These are phyloP conservation scores for Cyprinus carpio DNA, from an alignment of 2,113 vertebrate species.

Conservation along the genomic window DNA sequence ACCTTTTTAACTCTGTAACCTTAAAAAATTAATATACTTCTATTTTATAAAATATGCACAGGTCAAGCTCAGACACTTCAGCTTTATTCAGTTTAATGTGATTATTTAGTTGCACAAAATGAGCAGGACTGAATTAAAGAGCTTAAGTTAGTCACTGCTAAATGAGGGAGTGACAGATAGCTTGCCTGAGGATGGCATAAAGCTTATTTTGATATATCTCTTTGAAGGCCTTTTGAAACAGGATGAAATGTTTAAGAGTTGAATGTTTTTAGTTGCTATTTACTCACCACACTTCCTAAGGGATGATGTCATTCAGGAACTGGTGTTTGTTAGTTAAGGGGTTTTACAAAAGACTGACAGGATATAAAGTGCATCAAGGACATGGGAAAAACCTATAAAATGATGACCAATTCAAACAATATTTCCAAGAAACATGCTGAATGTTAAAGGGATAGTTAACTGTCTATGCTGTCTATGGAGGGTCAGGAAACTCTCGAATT, in stretches of 20 bases:
- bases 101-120: background rate
- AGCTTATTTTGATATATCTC: background rate
- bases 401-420: background rate
- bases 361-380: background rate
- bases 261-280: background rate
- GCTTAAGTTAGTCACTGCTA: background rate
- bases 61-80: background rate
- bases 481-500: too few species aligned
- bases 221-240: background rate
- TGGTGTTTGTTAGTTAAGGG: background rate
- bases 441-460: too few species aligned
- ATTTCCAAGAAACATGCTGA: background rate
- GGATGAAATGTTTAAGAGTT: background rate
- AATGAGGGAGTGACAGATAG: background rate
- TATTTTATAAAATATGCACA: background rate
- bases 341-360: background rate
- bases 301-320: background rate
- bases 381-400: background rate
- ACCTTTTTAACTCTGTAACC: background rate
- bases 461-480: too few species aligned
- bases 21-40: background rate
- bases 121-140: background rate
- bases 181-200: background rate
- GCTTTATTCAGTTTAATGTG: background rate
- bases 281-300: background rate